These are phyloP conservation scores for Ceyx melanurus DNA, from an alignment of 2,113 vertebrate genomes.

Conservation along the genomic window DNA sequence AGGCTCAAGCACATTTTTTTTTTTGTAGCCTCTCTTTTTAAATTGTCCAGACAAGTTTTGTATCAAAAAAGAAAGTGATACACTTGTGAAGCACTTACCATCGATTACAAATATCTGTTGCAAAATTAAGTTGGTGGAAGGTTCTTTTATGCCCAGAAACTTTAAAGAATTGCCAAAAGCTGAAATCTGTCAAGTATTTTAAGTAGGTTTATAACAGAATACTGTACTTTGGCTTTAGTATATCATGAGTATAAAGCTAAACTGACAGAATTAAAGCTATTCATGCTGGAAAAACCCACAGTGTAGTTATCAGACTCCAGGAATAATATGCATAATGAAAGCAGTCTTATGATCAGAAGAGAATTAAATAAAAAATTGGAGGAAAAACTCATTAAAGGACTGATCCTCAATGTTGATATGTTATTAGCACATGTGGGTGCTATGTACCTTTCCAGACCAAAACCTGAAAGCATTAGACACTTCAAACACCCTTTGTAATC, in stretches of 20 bases:
- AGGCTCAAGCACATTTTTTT: neutral
- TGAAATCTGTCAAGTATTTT: neutral
- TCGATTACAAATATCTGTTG: neutral
- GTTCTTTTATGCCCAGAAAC: neutral
- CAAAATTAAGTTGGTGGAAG: neutral
- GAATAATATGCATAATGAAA: slow-evolving; percentile 24
- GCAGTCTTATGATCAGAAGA: neutral
- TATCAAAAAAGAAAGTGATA: neutral
- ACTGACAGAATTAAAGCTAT: slow-evolving; percentile 39
- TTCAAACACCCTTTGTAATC: neutral
- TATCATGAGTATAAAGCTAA: neutral
- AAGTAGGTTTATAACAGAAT: neutral
- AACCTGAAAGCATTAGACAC: neutral
- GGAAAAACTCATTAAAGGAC: neutral
- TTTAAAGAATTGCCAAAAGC: slow-evolving; percentile 23
- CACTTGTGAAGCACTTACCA: neutral
- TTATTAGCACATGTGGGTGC: neutral
- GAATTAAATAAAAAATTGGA: neutral
- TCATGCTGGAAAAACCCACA: slow-evolving; percentile 2
- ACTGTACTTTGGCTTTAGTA: neutral
- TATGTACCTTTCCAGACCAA: neutral
- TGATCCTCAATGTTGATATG: neutral
- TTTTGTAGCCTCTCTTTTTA: neutral
- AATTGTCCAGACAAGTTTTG: neutral
- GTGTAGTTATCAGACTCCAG: neutral